Conservation (phyloP, 2,113 vertebrate genomes). For the Misgurnus mizolepis region DNA sequence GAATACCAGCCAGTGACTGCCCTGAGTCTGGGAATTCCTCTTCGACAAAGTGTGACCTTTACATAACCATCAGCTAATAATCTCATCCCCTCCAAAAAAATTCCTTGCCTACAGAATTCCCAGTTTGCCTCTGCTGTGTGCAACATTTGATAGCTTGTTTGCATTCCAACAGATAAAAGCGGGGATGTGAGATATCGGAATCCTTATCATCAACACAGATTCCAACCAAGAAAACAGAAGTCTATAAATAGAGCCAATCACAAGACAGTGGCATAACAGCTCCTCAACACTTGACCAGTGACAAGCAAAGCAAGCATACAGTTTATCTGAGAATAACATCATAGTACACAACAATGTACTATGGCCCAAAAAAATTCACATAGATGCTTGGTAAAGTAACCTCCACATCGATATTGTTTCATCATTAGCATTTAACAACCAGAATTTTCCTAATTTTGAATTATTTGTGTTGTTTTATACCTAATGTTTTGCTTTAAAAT, state of each 20-base stretch:
- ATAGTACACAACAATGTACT: no score
- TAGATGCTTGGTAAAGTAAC: no score
- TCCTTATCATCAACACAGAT: constrained; percentile 46
- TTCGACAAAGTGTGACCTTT: constrained; percentile 44
- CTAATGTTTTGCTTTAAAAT: no score
- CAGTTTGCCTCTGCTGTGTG: constrained; percentile 19
- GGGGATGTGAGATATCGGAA: constrained; percentile 42
- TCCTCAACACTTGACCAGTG: neutral
- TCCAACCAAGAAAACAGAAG: constrained; percentile 31
- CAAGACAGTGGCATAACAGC: constrained; percentile 5
- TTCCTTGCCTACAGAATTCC: constrained; percentile 31
- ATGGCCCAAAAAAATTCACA: no score
- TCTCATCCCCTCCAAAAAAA: constrained; percentile 2
- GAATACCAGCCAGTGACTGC: constrained; percentile 22
- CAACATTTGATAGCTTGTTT: constrained; percentile 32
- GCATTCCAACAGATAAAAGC: constrained; percentile 48
- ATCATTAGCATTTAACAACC: no score
- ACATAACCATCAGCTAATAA: constrained; percentile 24
- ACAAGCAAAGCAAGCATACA: no score
- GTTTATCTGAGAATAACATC: no score
- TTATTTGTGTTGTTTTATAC: no score
- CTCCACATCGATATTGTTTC: no score
- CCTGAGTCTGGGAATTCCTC: constrained; percentile 31
- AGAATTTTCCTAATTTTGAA: no score
- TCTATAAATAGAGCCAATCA: constrained; percentile 44